phyloP scores from a whole-genome alignment of 2,797 vertebrate genomes.

The Leptoclinus maculatus region DNA sequence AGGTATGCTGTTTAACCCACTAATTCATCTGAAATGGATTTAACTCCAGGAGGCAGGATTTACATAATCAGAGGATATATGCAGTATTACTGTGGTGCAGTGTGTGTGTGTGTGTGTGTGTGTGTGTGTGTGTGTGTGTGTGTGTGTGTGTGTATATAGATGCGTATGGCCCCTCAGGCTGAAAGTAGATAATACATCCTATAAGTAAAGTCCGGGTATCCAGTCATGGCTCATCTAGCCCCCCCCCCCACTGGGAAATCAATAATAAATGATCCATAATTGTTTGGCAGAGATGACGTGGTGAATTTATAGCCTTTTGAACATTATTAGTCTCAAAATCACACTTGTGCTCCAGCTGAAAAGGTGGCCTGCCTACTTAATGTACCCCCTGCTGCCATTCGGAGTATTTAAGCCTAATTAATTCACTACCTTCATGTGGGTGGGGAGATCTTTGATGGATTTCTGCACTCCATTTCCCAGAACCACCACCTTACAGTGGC shows the following conservation, averaged over 20 bases:
- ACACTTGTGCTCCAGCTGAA: constrained; percentile 8
- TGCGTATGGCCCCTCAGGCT: constrained; percentile 33
- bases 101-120: constrained; percentile 25
- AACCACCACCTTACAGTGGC: constrained; percentile 96
- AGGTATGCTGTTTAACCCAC: constrained; percentile 52
- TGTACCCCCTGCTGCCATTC: background rate
- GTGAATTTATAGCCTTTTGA: background rate
- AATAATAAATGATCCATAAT: constrained; percentile 18
- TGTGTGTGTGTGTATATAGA: constrained; percentile 18
- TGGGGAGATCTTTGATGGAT: constrained; percentile 86
- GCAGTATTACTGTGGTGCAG: background rate
- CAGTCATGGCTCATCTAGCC: constrained; percentile 25
- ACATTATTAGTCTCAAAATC: constrained; percentile 1
- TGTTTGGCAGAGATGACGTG: background rate
- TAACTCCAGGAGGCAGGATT: constrained; percentile 54
- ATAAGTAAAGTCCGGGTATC: constrained; percentile 32
- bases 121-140: constrained; percentile 27
- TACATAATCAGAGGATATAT: constrained; percentile 60
- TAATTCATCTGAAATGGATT: constrained; percentile 60
- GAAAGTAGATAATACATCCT: constrained; percentile 44
- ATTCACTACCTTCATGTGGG: constrained; percentile 77
- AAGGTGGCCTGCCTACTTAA: background rate
- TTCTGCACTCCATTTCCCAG: constrained; percentile 95
- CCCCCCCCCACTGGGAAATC: constrained; percentile 11
- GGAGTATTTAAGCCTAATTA: background rate